phyloP scores from a whole-genome alignment of 2,888 invertebrate genomes.

The Heliconius charithonia region DNA sequence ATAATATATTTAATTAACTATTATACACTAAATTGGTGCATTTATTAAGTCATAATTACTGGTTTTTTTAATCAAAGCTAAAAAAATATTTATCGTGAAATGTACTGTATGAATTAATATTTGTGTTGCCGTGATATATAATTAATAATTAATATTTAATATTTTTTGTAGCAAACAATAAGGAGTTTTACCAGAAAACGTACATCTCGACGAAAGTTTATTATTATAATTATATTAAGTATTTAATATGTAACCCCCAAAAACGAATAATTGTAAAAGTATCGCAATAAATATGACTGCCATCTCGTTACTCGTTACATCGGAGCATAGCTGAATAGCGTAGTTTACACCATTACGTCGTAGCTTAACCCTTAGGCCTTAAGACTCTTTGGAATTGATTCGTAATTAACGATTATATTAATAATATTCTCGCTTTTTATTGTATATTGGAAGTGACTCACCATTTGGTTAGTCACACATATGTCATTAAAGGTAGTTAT shows the following conservation, averaged over 20 bases:
- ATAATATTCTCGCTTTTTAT: conserved; percentile 38
- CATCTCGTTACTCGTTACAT: conserved; percentile 46
- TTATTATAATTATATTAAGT: conserved; percentile 36
- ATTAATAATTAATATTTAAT: conserved; percentile 43
- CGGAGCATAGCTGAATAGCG: conserved; percentile 35
- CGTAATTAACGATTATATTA: conserved; percentile 45
- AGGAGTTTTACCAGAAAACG: conserved; percentile 43
- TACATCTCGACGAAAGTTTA: conserved; percentile 40
- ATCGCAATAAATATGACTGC: conserved; percentile 55
- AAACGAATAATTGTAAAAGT: conserved; percentile 43
- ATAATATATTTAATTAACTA: background rate
- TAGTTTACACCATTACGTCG: conserved; percentile 30
- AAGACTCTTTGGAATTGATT: conserved; percentile 53
- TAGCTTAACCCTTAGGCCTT: conserved; percentile 40
- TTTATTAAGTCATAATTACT: conserved; percentile 10
- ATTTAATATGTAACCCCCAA: conserved; percentile 35
- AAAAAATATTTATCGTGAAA: background rate
- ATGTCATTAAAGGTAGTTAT: conserved; percentile 1
- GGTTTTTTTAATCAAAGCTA: background rate
- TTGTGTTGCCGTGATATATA: conserved; percentile 25
- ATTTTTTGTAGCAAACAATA: conserved; percentile 48
- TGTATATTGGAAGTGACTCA: conserved; percentile 34
- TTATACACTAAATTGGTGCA: conserved; percentile 19
- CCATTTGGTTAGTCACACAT: conserved; percentile 7
- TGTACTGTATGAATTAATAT: conserved; percentile 3